Evolutionary conservation across 2,113 vertebrate species (phyloP), one percentile per base, ranked within the genome.

Genomic region (Chaenocephalus aceratus): DNA sequence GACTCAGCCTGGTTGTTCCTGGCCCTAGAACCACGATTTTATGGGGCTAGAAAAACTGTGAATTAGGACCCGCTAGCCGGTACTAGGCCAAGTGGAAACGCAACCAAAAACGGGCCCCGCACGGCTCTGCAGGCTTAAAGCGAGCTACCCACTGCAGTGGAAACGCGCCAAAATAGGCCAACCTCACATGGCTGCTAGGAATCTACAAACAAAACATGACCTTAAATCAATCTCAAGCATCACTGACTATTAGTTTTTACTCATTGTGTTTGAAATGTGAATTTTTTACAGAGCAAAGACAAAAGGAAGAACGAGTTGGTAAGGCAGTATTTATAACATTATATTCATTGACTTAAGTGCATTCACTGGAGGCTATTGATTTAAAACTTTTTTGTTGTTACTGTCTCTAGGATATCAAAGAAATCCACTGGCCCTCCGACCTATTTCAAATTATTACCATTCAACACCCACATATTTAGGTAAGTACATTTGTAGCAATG

Each of bases 251-350:
- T 71, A n/a, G 1, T 44, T 0, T 60, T 54, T 41, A 62, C 2
- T 44, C 6, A 41, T 41, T 41, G 36, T 41, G 5, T 41, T 5
- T 41, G 36, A 41, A 41, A 41, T 41, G 36, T 41, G 36, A 41
- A 41, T 41, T 7, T 82, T 65, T 62, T 10, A 88, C 87, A 94
- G 93, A 74, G 15, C 75, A 94, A 89, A 87, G 93, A 82, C 88
- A 91, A 52, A 6, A 46, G 46, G 68, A 69, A 51, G 88, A 91
- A 7, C 74, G 13, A 73, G 0, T 1, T 2, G 2, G 89, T 90
- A 79, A 84, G 81, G 30, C 14, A 18, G 2, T 48, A 0, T 30
- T 70, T 45, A 2, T 41, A 41, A 41, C 36, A 41, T 41, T 6
- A 41, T 41, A 41, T 41, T 41, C 36, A 41, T 41, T 41, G 36